Evolutionary conservation across 2,113 vertebrate species (phyloP).

Genomic region (Anthoscopus minutus): DNA sequence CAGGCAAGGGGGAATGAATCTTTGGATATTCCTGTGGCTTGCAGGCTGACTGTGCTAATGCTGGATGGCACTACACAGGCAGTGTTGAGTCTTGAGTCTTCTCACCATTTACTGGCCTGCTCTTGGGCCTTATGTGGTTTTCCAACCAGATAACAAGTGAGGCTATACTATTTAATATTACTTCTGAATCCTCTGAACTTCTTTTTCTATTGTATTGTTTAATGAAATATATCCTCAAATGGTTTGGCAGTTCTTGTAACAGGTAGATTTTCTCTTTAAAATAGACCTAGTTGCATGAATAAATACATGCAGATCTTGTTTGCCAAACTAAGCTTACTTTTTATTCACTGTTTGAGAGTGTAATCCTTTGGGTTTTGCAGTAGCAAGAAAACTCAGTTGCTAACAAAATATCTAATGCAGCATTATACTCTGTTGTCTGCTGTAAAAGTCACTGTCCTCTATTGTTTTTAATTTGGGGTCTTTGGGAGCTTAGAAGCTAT

Average conservation of each 20-base stretch:
- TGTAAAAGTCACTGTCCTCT: not conserved
- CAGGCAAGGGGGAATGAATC: not conserved
- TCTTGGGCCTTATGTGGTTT: not conserved
- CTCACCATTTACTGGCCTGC: not conserved
- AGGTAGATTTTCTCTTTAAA: not conserved
- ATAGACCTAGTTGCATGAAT: not conserved
- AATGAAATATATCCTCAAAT: not conserved
- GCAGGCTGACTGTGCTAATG: not conserved
- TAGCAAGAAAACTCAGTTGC: not conserved
- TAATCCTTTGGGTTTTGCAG: not conserved
- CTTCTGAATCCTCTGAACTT: not conserved
- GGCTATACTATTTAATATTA: not conserved
- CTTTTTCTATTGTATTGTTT: not conserved
- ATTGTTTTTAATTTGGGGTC: slow-evolving; percentile 6
- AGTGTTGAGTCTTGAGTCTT: not conserved
- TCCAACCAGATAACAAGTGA: not conserved
- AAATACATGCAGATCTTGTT: not conserved
- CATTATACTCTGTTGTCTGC: not conserved
- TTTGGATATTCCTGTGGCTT: not conserved
- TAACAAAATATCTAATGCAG: not conserved
- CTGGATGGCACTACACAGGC: not conserved
- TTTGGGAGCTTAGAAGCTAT: not conserved
- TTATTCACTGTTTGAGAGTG: not conserved
- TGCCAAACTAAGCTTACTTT: not conserved
- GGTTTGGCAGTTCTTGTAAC: not conserved